Base-by-base conservation (phyloP, 2,113 vertebrate genomes). In the Atractosteus spatula region DNA sequence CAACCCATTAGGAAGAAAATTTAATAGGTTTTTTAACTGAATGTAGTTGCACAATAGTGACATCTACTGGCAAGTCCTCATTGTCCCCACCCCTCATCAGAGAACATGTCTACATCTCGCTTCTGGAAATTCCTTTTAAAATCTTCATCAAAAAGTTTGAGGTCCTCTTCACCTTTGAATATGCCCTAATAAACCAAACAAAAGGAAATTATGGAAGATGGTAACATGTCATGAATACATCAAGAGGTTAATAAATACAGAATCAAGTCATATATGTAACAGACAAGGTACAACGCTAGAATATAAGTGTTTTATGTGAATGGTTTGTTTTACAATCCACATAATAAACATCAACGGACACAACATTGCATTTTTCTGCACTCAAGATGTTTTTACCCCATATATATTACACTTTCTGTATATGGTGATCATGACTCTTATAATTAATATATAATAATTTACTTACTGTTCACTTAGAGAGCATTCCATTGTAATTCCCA, bases 121-220 rank as follows among this genome's bases (percentile, higher is more conserved):
- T 88, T 86, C 78, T 89, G 84, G 68, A 94, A 97, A 4, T 82
- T 90, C 77, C 91, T 83, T 75, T 76, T 90, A 72, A 97, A 97
- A 54, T 94, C 91, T 78, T 97, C 94, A 66, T 95, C 95, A 79
- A 97, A 96, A 85, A 94, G 85, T 54, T 94, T 74, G 57, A 97
- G 78, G 69, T 98, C 96, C 0, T 91, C 89, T 75, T 95, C 89
- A 0, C 80, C 84, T 79, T 85, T 94, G 78, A 98, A 89, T 78
- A 97, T 82, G 47, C 96, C 97, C 96, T 99, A 70, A 57, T 42
- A 77, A 86, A 80, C 41, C 61, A 74, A 66, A 66, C 66, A 66
- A 55, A 84, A 74, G 0, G 55, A 29, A 51, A 7, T 51, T 51
- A 51, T 51, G 47, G 47, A 7, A 10, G 5, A 51, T 51, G 47